These are phyloP conservation scores for Pseudocheirus occidentalis DNA, from an alignment of 2,797 vertebrate species.

Conservation along the genomic window DNA sequence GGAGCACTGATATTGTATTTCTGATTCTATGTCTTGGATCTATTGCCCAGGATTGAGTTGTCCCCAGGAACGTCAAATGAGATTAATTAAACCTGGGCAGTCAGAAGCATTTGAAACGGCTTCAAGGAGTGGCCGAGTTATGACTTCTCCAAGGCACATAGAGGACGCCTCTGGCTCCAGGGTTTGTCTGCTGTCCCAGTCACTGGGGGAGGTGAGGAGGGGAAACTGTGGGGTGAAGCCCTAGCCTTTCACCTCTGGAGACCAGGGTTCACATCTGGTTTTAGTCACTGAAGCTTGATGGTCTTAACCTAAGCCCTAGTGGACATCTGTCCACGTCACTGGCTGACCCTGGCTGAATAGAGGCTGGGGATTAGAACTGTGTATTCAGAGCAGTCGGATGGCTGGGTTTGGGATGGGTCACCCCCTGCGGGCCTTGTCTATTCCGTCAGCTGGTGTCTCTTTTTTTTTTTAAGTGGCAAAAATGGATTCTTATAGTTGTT, in stretches of 20 bases:
- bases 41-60: slow-evolving; percentile 50
- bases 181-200: slow-evolving; percentile 2
- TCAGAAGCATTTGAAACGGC: background rate
- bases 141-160: background rate
- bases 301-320: background rate
- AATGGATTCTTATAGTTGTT: background rate
- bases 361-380: background rate
- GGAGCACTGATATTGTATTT: slow-evolving; percentile 5
- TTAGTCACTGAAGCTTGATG: slow-evolving; percentile 35
- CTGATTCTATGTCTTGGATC: slow-evolving; percentile 43
- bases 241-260: slow-evolving; percentile 21
- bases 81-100: slow-evolving; percentile 52
- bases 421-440: background rate
- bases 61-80: slow-evolving; percentile 58
- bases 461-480: background rate
- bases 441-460: slow-evolving; percentile 28
- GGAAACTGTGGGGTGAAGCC: background rate
- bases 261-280: slow-evolving; percentile 38
- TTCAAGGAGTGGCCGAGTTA: background rate
- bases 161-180: fast-evolving
- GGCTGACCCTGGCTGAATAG: background rate
- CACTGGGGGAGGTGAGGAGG: background rate
- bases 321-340: background rate
- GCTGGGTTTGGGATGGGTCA: background rate
- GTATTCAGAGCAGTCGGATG: background rate